Evolutionary conservation across 1,140 invertebrate species (phyloP), one percentile per base, ranked within the genome.

Genomic region (Cataglyphis hispanica): DNA sequence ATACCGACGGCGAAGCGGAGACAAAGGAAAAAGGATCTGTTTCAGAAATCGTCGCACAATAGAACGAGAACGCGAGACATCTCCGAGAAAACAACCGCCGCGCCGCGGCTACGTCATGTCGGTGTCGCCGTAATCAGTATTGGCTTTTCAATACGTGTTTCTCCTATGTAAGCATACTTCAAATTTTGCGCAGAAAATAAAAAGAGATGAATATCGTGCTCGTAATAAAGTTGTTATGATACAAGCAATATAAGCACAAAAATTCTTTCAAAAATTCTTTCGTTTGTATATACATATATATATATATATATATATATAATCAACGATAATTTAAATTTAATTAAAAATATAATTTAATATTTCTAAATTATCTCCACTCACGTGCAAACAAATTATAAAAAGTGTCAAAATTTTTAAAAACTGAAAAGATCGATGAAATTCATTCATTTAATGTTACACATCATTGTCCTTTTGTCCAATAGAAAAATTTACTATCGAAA

Each of bases 31-130:
- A 87, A 87, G 89, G 89, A 87, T 87, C 83, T 90, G 87, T 89
- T 91, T 86, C 89, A 85, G 91, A 90, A 92, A 91, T 91, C 83
- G 87, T 74, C 72, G 85, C 89, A 91, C 87, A 91, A 91, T 91
- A 67, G 84, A 85, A 89, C 76, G 86, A 69, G 84, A 86, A 80
- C 84, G 77, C 76, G 70, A 69, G 46, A 84, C 69, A 83, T 85
- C 58, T 78, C 86, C 58, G 75, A 85, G 81, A 85, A 90, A 89
- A 86, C 84, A 70, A 60, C 31, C 34, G 50, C 56, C 53, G 40
- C 34, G 50, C 56, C 53, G 56, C 37, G 37, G 19, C 37, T 37
- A 81, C 84, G 64, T 78, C 75, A 61, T 72, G 72, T 76, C 77
- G 87, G 60, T 78, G 63, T 69, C 63, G 69, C 64, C 87, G 53